Conservation (phyloP, 1,140 invertebrate genomes). For the Rhynchophorus ferrugineus region DNA sequence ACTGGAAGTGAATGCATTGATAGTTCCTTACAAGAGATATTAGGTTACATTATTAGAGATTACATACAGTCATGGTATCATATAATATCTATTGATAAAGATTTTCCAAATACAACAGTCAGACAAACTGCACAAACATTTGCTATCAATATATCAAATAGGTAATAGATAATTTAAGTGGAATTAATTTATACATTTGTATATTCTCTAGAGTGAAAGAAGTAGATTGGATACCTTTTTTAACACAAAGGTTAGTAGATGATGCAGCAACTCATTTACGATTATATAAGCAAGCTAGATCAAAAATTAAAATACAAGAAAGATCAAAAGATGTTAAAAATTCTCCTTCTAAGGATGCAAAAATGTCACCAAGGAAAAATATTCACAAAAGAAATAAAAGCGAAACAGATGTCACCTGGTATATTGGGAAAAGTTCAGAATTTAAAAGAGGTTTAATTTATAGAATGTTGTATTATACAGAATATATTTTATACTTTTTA, state of each 20-base stretch:
- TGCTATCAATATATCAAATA: conserved; percentile 50
- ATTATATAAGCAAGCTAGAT: conserved; percentile 69
- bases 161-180: conserved; percentile 29
- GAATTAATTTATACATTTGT: background rate
- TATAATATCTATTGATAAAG: conserved; percentile 45
- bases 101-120: conserved; percentile 45
- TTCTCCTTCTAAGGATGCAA: conserved; percentile 44
- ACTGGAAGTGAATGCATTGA: conserved; percentile 41
- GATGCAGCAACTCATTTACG: conserved; percentile 83
- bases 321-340: conserved; percentile 42
- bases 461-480: background rate
- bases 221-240: conserved; percentile 81
- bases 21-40: conserved; percentile 40
- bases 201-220: conserved; percentile 63
- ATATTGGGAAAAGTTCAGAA: conserved; percentile 41
- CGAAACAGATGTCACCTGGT: conserved; percentile 61
- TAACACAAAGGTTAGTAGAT: conserved; percentile 81
- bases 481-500: conserved; percentile 23
- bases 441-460: conserved; percentile 26
- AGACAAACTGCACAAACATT: conserved; percentile 49
- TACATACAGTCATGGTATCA: conserved; percentile 70
- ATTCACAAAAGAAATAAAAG: conserved; percentile 59
- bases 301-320: conserved; percentile 49
- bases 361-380: conserved; percentile 40
- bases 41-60: conserved; percentile 67